Percentiles rank a stretch among this genome's conserved stretches.
Conservation (phyloP, 2,888 invertebrate species). For the Metallyticus violacea region DNA sequence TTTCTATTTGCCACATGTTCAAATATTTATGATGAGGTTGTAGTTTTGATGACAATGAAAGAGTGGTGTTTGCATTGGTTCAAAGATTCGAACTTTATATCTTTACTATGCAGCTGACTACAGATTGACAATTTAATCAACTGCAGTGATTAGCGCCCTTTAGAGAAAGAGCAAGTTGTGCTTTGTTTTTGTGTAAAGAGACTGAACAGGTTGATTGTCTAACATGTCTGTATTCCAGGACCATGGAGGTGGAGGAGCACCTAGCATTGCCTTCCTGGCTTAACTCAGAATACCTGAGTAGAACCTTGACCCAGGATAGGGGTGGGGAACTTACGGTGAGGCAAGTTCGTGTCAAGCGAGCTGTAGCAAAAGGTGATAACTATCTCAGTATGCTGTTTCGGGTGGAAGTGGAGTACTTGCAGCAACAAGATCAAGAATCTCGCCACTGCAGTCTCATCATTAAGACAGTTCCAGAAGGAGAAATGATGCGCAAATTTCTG, state of each 20-base stretch:
- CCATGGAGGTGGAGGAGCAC: background rate
- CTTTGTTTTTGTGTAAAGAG: too few relatives aligned
- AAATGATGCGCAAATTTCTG: slow-evolving; percentile 6
- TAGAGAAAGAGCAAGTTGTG: too few relatives aligned
- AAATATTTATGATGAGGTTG: too few relatives aligned
- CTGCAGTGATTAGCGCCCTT: too few relatives aligned
- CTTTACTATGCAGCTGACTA: too few relatives aligned
- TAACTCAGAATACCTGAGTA: background rate
- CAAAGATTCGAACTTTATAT: too few relatives aligned
- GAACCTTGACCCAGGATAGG: background rate
- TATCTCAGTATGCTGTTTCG: slow-evolving; percentile 9
- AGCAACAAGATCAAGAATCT: too few relatives aligned
- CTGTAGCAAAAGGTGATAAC: slow-evolving; percentile 4
- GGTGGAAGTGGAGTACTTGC: background rate
- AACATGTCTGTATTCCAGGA: background rate
- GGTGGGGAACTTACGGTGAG: background rate
- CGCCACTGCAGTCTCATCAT: slow-evolving; percentile 2
- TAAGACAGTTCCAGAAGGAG: slow-evolving; percentile 19
- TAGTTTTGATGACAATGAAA: too few relatives aligned
- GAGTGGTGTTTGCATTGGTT: too few relatives aligned
- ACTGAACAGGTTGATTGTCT: too few relatives aligned
- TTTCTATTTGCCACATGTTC: too few relatives aligned
- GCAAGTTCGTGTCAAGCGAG: background rate
- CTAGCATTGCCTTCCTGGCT: background rate
- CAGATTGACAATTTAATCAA: too few relatives aligned